phyloP scores from a whole-genome alignment of 2,888 invertebrate species.

The Lycaena phlaeas region DNA sequence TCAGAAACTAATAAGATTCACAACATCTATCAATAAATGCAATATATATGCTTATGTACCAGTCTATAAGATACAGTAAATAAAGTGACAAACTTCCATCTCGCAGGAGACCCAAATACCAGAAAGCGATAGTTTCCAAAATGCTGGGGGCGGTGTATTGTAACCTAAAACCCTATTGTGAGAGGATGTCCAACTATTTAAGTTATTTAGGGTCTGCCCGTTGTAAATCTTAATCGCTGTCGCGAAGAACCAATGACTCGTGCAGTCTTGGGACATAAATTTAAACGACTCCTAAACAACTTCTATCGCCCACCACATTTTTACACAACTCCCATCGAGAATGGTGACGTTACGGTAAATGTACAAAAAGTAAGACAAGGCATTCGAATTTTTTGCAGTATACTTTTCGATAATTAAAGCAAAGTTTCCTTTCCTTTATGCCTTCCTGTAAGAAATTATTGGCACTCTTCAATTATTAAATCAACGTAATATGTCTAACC shows the following conservation, averaged over 20 bases:
- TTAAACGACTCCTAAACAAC: slow-evolving; percentile 15
- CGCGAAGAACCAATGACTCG: slow-evolving; percentile 56
- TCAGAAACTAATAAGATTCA: too few relatives aligned
- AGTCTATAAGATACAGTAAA: too few relatives aligned
- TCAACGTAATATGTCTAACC: too few relatives aligned
- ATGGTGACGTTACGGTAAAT: too few relatives aligned
- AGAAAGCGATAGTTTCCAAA: background rate
- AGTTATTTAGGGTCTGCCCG: slow-evolving; percentile 54
- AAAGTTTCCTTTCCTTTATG: too few relatives aligned
- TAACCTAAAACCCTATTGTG: background rate
- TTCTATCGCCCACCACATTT: slow-evolving; percentile 9
- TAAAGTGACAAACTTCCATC: slow-evolving; percentile 5
- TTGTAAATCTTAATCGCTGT: slow-evolving; percentile 64
- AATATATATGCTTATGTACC: too few relatives aligned
- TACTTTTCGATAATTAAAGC: too few relatives aligned
- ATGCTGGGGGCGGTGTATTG: slow-evolving; percentile 2
- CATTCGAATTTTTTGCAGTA: too few relatives aligned
- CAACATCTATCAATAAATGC: too few relatives aligned
- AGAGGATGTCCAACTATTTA: slow-evolving; percentile 46
- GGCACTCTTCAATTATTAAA: too few relatives aligned
- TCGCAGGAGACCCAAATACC: slow-evolving; percentile 2
- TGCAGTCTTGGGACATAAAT: slow-evolving; percentile 55
- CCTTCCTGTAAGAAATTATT: too few relatives aligned
- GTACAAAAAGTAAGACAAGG: too few relatives aligned
- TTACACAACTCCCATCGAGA: background rate